A percentile compares a stretch with the other conserved stretches of the same genome.
Conservation (phyloP, 2,113 vertebrate species). For the Macquaria australasica region DNA sequence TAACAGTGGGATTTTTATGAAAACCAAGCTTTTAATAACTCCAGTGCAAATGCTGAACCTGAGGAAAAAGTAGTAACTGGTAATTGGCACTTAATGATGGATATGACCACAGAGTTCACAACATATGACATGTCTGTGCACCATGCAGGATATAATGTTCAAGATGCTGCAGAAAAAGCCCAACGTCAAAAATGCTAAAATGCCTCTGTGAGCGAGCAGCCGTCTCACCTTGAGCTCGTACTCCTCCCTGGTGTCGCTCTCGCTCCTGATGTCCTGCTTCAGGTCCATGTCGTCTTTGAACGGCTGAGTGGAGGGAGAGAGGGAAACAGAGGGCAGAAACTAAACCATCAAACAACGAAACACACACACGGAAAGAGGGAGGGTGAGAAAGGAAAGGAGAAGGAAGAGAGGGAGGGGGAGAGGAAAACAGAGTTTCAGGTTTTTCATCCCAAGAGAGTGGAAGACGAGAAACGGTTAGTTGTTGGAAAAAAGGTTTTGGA, state of each 20-base stretch:
- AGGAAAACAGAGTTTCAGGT: slow-evolving; percentile 84
- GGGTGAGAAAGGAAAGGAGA: slow-evolving; percentile 73
- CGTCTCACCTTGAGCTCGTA: slow-evolving; percentile 94
- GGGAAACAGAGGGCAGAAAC: slow-evolving; percentile 88
- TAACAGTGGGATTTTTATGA: neutral
- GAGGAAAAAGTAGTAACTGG: slow-evolving; percentile 1
- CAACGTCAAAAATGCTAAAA: neutral
- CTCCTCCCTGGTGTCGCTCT: slow-evolving; percentile 94
- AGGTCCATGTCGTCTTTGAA: slow-evolving; percentile 97
- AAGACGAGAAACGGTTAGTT: slow-evolving; percentile 65
- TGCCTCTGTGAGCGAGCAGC: neutral
- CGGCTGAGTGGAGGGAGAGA: slow-evolving; percentile 90
- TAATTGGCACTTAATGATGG: slow-evolving; percentile 7
- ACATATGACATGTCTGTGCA: neutral
- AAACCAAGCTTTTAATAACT: slow-evolving; percentile 16
- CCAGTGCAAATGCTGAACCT: slow-evolving; percentile 4
- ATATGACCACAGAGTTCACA: slow-evolving; percentile 45
- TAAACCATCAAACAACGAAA: slow-evolving; percentile 88
- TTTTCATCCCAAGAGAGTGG: slow-evolving; percentile 74
- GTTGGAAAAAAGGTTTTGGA: slow-evolving; percentile 23
- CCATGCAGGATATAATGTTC: slow-evolving; percentile 34
- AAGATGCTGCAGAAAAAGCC: neutral
- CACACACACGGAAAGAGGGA: slow-evolving; percentile 82
- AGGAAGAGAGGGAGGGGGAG: slow-evolving; percentile 75
- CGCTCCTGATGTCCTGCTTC: slow-evolving; percentile 94